Conservation (phyloP, 2,888 invertebrate genomes). For the Phyto melanocephala region DNA sequence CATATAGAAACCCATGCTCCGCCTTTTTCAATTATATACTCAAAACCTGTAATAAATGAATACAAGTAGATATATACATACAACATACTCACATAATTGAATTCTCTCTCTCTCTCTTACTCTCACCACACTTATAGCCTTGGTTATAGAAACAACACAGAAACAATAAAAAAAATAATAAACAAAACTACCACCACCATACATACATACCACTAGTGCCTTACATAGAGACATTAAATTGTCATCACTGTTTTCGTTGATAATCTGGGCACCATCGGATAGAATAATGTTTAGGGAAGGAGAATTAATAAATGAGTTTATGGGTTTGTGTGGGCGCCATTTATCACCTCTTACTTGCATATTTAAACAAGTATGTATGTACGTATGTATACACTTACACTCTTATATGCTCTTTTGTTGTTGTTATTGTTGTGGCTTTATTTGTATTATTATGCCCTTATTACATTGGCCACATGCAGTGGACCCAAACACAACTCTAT, state of each 20-base stretch:
- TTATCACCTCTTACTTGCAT: conserved; percentile 67
- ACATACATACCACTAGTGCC: conserved; percentile 14
- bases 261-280: conserved; percentile 49
- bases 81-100: background rate
- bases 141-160: background rate
- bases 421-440: conserved; percentile 22
- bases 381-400: conserved; percentile 25
- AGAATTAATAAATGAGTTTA: background rate
- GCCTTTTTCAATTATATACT: conserved; percentile 68
- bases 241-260: conserved; percentile 41
- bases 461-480: conserved; percentile 57
- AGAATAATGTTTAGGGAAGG: background rate
- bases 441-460: conserved; percentile 16
- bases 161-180: conserved; percentile 23
- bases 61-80: background rate
- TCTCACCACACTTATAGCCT: conserved; percentile 55
- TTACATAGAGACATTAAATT: conserved; percentile 37
- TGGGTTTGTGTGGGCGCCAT: conserved; percentile 73
- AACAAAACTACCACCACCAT: conserved; percentile 35
- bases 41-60: conserved; percentile 50
- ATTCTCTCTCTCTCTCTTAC: conserved; percentile 61
- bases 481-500: conserved; percentile 45
- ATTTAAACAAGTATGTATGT: conserved; percentile 19
- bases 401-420: conserved; percentile 40
- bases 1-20: conserved; percentile 73